Evolutionary conservation across 1,140 invertebrate genomes (phyloP), one percentile per base, ranked within the genome.

Genomic region (Adelges cooleyi): DNA sequence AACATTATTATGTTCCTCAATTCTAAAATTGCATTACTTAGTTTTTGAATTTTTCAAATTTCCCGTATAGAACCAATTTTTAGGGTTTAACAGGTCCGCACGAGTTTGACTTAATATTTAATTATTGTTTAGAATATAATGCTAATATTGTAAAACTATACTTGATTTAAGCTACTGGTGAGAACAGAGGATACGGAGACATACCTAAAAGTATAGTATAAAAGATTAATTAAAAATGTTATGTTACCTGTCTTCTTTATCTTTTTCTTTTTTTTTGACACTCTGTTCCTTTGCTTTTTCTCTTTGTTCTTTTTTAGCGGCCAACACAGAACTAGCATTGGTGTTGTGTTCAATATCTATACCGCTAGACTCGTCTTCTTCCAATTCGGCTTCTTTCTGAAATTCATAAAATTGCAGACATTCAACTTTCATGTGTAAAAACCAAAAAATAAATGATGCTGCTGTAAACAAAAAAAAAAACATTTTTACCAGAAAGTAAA

Each of bases 211-310:
- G n/a, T n/a, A n/a, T n/a, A n/a, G n/a, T n/a, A n/a, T n/a, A n/a
- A n/a, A n/a, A n/a, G n/a, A n/a, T n/a, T n/a, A n/a, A n/a, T n/a
- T n/a, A n/a, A n/a, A n/a, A n/a, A n/a, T n/a, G n/a, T n/a, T n/a
- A n/a, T n/a, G n/a, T 48, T 33, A 89, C 87, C 88, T 81, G 72
- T 92, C 89, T 70, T 91, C 88, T 76, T 87, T 90, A 70, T 92
- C 89, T 71, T 89, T 90, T 71, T 90, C 89, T 71, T 90, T 90
- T 69, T 92, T 92, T 68, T 83, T 84, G 67, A 86, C 83, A 70
- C 86, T 85, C 23, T 91, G 88, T 15, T 81, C 72, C 70, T 86
- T 84, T 3, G 86, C 84, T 71, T 84, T 83, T 71, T 91, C 89
- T 42, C 87, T 77, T 67, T 85, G 84, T 69, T 89, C 86, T 70